Conservation (phyloP, 64 coral and sea anemone species). For the Montipora foliosa region DNA sequence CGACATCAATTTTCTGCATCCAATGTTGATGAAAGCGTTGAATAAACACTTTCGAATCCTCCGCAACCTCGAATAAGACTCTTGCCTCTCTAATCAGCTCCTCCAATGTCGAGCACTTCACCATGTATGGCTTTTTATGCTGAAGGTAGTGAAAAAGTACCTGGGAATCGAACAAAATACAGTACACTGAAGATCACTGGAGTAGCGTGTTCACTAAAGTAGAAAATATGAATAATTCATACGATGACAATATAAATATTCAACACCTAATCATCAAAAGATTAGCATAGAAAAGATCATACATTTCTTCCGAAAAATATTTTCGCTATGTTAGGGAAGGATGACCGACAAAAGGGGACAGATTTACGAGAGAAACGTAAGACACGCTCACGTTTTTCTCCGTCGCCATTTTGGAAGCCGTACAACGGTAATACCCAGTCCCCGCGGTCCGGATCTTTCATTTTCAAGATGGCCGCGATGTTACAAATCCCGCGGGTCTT, state of each 20-base stretch:
- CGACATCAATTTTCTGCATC: constrained; percentile 10
- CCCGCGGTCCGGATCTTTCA: neutral
- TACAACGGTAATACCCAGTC: constrained; percentile 54
- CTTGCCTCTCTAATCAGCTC: constrained; percentile 57
- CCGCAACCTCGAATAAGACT: constrained; percentile 64
- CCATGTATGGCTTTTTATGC: constrained; percentile 71
- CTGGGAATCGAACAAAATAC: constrained; percentile 36
- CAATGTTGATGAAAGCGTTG: constrained; percentile 45
- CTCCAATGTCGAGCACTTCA: constrained; percentile 65
- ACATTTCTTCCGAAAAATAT: constrained; percentile 21
- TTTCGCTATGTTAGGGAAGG: constrained; percentile 13
- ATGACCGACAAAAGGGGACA: constrained; percentile 50
- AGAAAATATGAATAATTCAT: constrained; percentile 25
- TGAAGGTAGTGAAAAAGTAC: constrained; percentile 48
- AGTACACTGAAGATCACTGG: constrained; percentile 34
- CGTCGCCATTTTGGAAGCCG: constrained; percentile 25
- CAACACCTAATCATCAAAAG: constrained; percentile 1
- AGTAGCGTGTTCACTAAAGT: constrained; percentile 8
- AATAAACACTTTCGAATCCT: constrained; percentile 64
- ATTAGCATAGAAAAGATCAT: constrained; percentile 8
- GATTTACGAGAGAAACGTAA: constrained; percentile 54
- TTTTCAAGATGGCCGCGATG: neutral
- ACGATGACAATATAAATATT: constrained; percentile 19
- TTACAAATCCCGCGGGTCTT: neutral
- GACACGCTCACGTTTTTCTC: neutral